Evolutionary conservation across 2,797 vertebrate genomes (phyloP), one percentile per base, ranked within the genome.

Genomic region (Onychomys leucogaster): DNA sequence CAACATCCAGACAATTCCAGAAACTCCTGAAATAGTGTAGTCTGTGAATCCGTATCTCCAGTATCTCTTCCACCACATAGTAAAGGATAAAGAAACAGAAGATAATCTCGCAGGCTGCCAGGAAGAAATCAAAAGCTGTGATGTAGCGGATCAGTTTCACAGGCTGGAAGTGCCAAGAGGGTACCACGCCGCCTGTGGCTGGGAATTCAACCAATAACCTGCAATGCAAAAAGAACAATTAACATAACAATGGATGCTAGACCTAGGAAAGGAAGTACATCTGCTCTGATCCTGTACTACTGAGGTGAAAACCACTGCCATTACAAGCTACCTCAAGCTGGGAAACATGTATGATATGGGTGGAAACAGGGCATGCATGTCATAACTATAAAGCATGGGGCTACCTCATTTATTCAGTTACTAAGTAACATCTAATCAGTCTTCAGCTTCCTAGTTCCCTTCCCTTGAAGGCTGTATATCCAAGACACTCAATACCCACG

Each of bases 1-100:
- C 98, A 95, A 99, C 98, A 97, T 99, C 99, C 88, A 99, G 99
- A 96, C 99, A 99, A 98, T 99, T 99, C 99, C 99, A 99, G 97
- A 99, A 98, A 97, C 98, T 99, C 98, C 98, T 99, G 98, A 99
- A 99, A 98, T 99, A 99, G 97, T 98, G 99, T 78, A 99, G 98
- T 4, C 98, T 99, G 95, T 99, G 99, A 97, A 99, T 99, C 82
- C 98, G 99, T 97, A 99, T 99, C 98, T 99, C 99, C 98, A 99
- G 94, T 93, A 99, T 98, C 96, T 99, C 99, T 98, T 99, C 99
- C 98, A 99, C 99, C 88, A 99, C 91, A 4, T 99, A 99, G 98
- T 99, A 99, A 43, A 99, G 98, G 97, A 99, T 98, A 98, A 99
- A 99, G 21, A 99, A 98, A 97, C 99, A 99, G 98, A 99, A 99